A percentile compares a stretch with the other conserved stretches of the same genome.
These are phyloP conservation scores for Gobius niger DNA, from an alignment of 2,113 vertebrate species.

Conservation along the genomic window DNA sequence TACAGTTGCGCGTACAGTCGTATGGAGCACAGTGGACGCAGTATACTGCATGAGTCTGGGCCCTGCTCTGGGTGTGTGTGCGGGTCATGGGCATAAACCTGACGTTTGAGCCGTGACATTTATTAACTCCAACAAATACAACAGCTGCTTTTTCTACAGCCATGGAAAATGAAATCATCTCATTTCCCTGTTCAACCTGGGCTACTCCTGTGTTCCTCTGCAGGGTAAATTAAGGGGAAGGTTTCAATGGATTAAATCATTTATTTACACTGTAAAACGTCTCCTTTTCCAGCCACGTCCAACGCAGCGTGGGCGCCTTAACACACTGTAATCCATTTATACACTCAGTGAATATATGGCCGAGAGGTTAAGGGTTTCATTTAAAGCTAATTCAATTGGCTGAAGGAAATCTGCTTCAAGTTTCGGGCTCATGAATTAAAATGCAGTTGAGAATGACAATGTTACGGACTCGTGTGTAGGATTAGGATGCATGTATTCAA, in stretches of 20 bases:
- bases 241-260: slow-evolving; percentile 71
- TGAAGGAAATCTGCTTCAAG: slow-evolving; percentile 50
- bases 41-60: slow-evolving; percentile 37
- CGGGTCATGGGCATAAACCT: slow-evolving; percentile 65
- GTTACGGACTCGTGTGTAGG: slow-evolving; percentile 10
- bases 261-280: slow-evolving; percentile 71
- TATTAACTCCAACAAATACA: slow-evolving; percentile 69
- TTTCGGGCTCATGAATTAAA: slow-evolving; percentile 28
- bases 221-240: slow-evolving; percentile 64
- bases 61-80: slow-evolving; percentile 55
- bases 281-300: slow-evolving; percentile 59
- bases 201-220: slow-evolving; percentile 49
- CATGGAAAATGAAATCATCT: slow-evolving; percentile 76
- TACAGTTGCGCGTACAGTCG: slow-evolving; percentile 11
- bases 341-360: slow-evolving; percentile 57
- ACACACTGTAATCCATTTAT: slow-evolving; percentile 70
- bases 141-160: slow-evolving; percentile 53
- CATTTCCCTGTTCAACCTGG: slow-evolving; percentile 62
- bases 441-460: background rate
- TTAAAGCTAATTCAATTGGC: slow-evolving; percentile 62
- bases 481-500: slow-evolving; percentile 30
- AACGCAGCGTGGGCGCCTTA: slow-evolving; percentile 42
- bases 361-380: slow-evolving; percentile 64
- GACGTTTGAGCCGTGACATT: slow-evolving; percentile 66
- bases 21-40: slow-evolving; percentile 50